Evolutionary conservation across 2,797 vertebrate genomes (phyloP).

Genomic region (Platalea minor): DNA sequence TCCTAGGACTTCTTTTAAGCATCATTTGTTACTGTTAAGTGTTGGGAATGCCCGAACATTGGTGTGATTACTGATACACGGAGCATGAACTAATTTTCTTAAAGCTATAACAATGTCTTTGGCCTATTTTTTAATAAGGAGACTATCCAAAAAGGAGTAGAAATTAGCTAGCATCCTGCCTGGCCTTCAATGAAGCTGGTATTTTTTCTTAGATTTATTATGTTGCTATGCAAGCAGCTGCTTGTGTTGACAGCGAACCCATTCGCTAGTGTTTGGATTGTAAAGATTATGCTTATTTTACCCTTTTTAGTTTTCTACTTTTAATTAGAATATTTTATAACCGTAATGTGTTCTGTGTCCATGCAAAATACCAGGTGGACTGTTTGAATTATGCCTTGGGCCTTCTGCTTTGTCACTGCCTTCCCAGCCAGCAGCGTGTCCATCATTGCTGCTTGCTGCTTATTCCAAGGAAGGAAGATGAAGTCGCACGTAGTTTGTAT

Average conservation of each 20-base stretch:
- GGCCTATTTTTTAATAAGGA: background rate
- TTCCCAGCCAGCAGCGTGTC: background rate
- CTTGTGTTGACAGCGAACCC: background rate
- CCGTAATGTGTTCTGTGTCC: background rate
- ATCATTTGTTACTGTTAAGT: background rate
- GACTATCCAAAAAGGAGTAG: too few relatives aligned
- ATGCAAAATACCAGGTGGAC: background rate
- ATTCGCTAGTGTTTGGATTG: background rate
- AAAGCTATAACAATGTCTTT: background rate
- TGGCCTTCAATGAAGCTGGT: background rate
- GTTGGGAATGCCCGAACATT: background rate
- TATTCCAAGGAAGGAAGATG: background rate
- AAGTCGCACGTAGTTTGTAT: too few relatives aligned
- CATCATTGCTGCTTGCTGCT: background rate
- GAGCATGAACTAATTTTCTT: background rate
- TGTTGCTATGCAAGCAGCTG: background rate
- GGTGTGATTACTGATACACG: background rate
- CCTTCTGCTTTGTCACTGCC: background rate
- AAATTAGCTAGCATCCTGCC: background rate
- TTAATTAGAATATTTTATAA: background rate
- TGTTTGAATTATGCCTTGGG: background rate
- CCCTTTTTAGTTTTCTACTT: background rate
- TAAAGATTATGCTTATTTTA: background rate
- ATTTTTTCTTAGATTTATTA: background rate
- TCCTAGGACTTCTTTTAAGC: background rate